Percentiles rank a stretch among this genome's conserved stretches.
Evolutionary conservation across 2,888 invertebrate genomes (phyloP).

Genomic region (Galeruca laticollis): DNA sequence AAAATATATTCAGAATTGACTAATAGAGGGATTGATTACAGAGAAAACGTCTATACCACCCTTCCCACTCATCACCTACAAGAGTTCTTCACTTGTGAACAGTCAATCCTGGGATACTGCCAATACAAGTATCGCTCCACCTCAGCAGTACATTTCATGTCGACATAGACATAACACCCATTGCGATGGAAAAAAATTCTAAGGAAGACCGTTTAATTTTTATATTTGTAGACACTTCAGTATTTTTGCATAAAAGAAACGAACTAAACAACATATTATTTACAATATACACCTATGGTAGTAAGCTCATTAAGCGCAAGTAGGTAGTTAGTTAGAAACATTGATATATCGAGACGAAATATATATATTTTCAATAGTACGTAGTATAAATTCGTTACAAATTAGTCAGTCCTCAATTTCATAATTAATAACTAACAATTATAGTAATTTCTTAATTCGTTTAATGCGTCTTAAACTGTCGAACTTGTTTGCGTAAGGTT

Average conservation of each 20-base stretch:
- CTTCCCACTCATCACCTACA: too few relatives aligned
- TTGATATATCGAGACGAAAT: slow-evolving; percentile 60
- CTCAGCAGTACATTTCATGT: too few relatives aligned
- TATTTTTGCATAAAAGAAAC: slow-evolving; percentile 19
- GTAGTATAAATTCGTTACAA: slow-evolving; percentile 57
- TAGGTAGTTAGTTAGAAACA: slow-evolving; percentile 57
- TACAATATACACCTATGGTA: slow-evolving; percentile 58
- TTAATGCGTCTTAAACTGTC: slow-evolving; percentile 3
- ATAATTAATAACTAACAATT: slow-evolving; percentile 55
- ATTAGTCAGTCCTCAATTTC: slow-evolving; percentile 55
- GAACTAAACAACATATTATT: slow-evolving; percentile 37
- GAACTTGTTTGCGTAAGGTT: neutral
- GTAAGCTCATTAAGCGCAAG: slow-evolving; percentile 61
- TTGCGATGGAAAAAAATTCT: too few relatives aligned
- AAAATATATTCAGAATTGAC: too few relatives aligned
- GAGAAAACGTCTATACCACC: too few relatives aligned
- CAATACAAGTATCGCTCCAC: too few relatives aligned
- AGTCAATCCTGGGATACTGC: too few relatives aligned
- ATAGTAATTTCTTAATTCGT: slow-evolving; percentile 18
- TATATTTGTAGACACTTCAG: slow-evolving; percentile 15
- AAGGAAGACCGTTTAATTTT: too few relatives aligned
- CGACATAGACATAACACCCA: too few relatives aligned
- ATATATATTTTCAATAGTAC: slow-evolving; percentile 42
- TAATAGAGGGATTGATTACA: too few relatives aligned
- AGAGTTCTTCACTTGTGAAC: too few relatives aligned